A percentile compares a stretch with the other conserved stretches of the same genome.
Conservation (phyloP, 35 echinoderm and acorn worm species). For the Apostichopus californicus region DNA sequence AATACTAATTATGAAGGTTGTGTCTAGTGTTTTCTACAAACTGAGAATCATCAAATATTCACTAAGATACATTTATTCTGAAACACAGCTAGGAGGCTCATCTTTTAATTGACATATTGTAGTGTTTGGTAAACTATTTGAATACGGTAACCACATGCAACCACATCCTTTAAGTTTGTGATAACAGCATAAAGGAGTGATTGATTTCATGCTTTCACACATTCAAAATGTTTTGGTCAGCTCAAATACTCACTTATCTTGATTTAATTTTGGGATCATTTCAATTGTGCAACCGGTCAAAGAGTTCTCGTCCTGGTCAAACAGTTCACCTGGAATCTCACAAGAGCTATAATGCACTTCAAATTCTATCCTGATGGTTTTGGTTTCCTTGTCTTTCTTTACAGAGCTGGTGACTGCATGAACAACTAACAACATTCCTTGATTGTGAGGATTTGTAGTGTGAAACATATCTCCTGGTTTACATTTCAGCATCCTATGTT, state of each 20-base stretch:
- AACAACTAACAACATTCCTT: slow-evolving; percentile 60
- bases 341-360: slow-evolving; percentile 60
- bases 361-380: slow-evolving; percentile 56
- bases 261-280: slow-evolving; percentile 73
- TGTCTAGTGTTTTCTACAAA: no score
- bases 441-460: slow-evolving; percentile 18
- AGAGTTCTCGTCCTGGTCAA: slow-evolving; percentile 34
- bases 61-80: no score
- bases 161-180: no score
- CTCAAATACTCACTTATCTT: slow-evolving; percentile 66
- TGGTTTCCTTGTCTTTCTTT: slow-evolving; percentile 44
- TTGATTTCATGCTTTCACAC: no score
- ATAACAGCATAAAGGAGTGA: no score
- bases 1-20: no score
- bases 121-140: no score
- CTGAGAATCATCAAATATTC: no score
- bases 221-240: neutral
- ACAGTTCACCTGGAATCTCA: slow-evolving; percentile 61
- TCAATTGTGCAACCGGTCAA: slow-evolving; percentile 69
- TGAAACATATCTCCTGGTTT: slow-evolving; percentile 33
- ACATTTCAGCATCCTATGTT: slow-evolving; percentile 47
- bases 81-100: no score
- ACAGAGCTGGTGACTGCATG: slow-evolving; percentile 63
- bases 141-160: no score
- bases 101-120: no score